These are phyloP conservation scores for Gavialis gangeticus DNA, from an alignment of 2,113 vertebrate species.

Conservation along the genomic window DNA sequence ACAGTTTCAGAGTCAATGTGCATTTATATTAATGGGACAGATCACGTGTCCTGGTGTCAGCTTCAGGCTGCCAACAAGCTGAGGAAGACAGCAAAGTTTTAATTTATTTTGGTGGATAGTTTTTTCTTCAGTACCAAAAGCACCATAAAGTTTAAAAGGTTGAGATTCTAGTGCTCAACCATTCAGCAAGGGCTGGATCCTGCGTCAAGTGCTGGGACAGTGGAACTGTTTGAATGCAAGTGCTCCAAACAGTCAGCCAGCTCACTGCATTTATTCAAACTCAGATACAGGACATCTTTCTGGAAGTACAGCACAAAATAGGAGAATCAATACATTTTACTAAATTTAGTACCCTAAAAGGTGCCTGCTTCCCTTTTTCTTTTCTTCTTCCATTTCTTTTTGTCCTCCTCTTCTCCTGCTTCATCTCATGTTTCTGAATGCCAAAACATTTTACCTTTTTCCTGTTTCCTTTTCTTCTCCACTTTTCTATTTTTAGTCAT, in stretches of 20 bases:
- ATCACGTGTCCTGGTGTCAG: neutral
- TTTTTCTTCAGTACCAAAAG: neutral
- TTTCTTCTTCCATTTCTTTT: neutral
- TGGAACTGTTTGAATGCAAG: neutral
- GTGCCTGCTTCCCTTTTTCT: neutral
- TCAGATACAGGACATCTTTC: neutral
- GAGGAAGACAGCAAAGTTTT: neutral
- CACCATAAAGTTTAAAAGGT: neutral
- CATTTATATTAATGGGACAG: neutral
- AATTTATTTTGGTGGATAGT: neutral
- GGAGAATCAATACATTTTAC: neutral
- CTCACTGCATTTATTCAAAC: neutral
- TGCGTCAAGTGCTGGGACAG: neutral
- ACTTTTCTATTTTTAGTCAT: neutral
- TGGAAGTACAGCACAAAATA: neutral
- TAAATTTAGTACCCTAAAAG: neutral
- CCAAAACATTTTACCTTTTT: neutral
- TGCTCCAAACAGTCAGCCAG: neutral
- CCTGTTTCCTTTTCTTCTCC: neutral
- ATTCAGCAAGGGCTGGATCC: neutral
- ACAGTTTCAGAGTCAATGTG: neutral
- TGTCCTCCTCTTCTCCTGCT: neutral
- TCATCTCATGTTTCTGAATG: neutral
- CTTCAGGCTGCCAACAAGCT: neutral
- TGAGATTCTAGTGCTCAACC: neutral